Base-by-base conservation (phyloP, 2,113 vertebrate species). In the Scolopax mira region DNA sequence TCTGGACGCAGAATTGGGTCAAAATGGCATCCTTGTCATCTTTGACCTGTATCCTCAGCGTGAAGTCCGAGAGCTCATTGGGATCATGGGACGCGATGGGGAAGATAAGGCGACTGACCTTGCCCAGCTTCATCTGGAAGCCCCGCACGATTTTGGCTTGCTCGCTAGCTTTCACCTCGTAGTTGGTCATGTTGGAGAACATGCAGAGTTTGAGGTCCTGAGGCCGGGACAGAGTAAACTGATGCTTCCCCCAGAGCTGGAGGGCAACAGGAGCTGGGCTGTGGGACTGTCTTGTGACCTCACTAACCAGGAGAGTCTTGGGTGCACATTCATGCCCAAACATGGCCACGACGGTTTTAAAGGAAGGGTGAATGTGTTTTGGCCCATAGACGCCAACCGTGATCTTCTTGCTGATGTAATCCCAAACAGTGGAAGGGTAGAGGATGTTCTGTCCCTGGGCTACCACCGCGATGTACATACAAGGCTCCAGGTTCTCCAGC, bases 171-270 rank as follows among this genome's bases (percentile, higher is more conserved):
- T 98, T 98, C 27, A 99, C 99, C 94, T 99, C 98, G 0, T 98
- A 99, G 91, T 99, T 99, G n/a, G 98, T 98, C 98, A 99, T 99
- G 94, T 99, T 99, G 95, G 99, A 99, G 83, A 99, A 99, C 96
- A 99, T 97, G 25, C 98, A 99, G 35, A 99, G 96, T 11, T 97
- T 97, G 54, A 99, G 98, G 85, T 99, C 99, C 94, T 99, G 99
- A 28, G 99, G 99, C 85, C 97, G 98, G 67, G 98, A 91, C 80
- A 99, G 51, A 23, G 98, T 33, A 88, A 99, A 99, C 95, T 99
- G 99, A 96, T 99, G 99, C 84, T 99, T 99, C 0, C 99, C 99
- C 99, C 99, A 99, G 11, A 99, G 98, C 95, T 99, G 99, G 14
- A 99, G 97, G 1, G 99, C 98, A 1, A 99, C 98, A 0, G 99